Base-by-base conservation (phyloP, 2,797 vertebrate genomes). In the Naso thynnoides region DNA sequence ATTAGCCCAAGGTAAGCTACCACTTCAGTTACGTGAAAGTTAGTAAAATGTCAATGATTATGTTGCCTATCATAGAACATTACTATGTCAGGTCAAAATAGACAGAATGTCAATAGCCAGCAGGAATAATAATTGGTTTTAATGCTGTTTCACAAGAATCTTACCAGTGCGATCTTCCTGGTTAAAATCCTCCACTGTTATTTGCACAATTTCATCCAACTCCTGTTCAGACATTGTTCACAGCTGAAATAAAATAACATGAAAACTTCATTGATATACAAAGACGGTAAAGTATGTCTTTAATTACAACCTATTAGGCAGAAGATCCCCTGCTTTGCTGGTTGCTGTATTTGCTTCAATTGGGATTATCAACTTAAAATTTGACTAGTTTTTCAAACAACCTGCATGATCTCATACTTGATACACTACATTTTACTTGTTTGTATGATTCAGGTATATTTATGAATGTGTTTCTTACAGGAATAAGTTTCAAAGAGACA, bases 141-240 rank as follows among this genome's bases (percentile, higher is more conserved):
- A 1, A 48, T 18, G 13, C 45, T 77, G 42, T 18, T 42, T 45
- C 9, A 47, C 2, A 59, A 8, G 15, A 58, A 29, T 64, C 76
- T 73, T 94, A 98, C 97, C 97, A 93, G 96, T 88, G 53, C 95
- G 96, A 41, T 95, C 96, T 26, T 91, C 91, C 2, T 95, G 94
- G 75, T 94, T 95, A 88, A 99, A 92, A 82, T 99, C 98, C 70
- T 96, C 98, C 49, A 99, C 98, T 13, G 97, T 96, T 52, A 99
- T 99, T 91, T 99, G 98, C 59, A 99, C 98, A 80, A 99, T 98
- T 60, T 99, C 97, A 69, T 96, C 95, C 95, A 99, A 84, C 52
- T 97, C 97, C 85, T 97, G 96, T 83, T 97, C 97, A 56, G 98
- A 96, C 98, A 99, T 99, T 94, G 95, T 97, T 96, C 94, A 96